Evolutionary conservation across 2,888 invertebrate species (phyloP).

Genomic region (Cryptocheilus praepositus): DNA sequence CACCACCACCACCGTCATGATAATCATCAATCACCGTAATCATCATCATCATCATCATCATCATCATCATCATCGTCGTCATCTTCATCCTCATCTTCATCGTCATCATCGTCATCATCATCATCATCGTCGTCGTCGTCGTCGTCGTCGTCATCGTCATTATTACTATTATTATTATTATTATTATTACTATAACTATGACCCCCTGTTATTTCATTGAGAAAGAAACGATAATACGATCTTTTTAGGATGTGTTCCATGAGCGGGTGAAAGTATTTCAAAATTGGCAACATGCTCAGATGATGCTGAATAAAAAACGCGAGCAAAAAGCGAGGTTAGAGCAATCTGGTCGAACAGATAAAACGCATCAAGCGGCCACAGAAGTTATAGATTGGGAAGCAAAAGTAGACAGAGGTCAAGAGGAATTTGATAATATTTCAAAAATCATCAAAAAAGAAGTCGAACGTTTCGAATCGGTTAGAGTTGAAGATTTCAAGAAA

Average conservation of each 20-base stretch:
- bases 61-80: too few species aligned
- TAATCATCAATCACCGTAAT: too few species aligned
- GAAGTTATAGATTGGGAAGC: conserved; percentile 98
- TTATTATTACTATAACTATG: background rate
- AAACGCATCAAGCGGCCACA: conserved; percentile 89
- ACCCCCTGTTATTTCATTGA: background rate
- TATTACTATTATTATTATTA: too few species aligned
- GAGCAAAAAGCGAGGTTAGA: conserved; percentile 96
- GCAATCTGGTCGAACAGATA: conserved; percentile 91
- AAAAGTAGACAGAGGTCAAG: conserved; percentile 97
- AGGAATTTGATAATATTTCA: conserved; percentile 96
- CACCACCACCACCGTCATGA: background rate
- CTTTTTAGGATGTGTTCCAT: conserved; percentile 80
- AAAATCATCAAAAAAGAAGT: conserved; percentile 95
- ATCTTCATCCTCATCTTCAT: too few species aligned
- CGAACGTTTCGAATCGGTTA: conserved; percentile 91
- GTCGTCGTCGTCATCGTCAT: too few species aligned
- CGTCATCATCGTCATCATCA: too few species aligned
- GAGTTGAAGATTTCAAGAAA: conserved; percentile 92
- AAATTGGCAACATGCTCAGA: conserved; percentile 98
- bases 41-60: too few species aligned
- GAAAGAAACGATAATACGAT: conserved; percentile 7
- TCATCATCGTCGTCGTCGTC: too few species aligned
- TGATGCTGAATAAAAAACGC: conserved; percentile 93
- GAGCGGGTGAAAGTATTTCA: conserved; percentile 92